Base-by-base conservation (phyloP, 2,888 invertebrate genomes). In the Monoplex corrugatus region DNA sequence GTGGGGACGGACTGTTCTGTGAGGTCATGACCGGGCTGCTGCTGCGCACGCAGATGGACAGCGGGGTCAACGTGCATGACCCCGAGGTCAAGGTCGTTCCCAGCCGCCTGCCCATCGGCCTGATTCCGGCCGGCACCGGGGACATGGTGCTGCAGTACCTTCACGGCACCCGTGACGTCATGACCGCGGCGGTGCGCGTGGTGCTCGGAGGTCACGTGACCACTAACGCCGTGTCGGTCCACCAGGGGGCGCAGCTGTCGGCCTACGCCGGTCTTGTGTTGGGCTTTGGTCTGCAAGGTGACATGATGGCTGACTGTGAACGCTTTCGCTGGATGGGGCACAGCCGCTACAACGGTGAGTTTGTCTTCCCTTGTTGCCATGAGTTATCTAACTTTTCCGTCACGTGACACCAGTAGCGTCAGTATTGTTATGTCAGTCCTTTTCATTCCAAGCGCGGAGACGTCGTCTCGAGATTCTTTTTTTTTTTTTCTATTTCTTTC, bases 291-390 rank as follows among this genome's bases (percentile, higher is more conserved):
- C 90, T 95, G 57, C 92, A 94, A 57, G 94, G 94, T 0, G 93
- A 93, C 84, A 93, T 94, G 90, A 95, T 95, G 93, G 90, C 92
- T n/a, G 92, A 93, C 38, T 94, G 94, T 85, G 94, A 95, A 83
- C 93, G 92, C 57, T 92, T 92, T 90, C 82, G 94, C 38, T 94
- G 94, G 93, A 92, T 95, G 92, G 95, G 95, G 0, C 92, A 93
- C 0, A 90, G 91, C 0, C 89, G 95, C 90, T 94, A 93, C 84
- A 92, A 92, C 89, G 90, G 94, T 93, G 88, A 91, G 92, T 90
- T 35, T 57, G 2, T 40, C 16, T 44, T n/a, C 57, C 57, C 57
- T 57, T 13, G 23, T 57, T 57, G 16, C 57, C 23, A 23, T 16
- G 23, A 57, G 57, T 57, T 16, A 23, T 16, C 13, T 23, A 57